Base-by-base conservation (phyloP, 2,113 vertebrate genomes). In the Etheostoma cragini region DNA sequence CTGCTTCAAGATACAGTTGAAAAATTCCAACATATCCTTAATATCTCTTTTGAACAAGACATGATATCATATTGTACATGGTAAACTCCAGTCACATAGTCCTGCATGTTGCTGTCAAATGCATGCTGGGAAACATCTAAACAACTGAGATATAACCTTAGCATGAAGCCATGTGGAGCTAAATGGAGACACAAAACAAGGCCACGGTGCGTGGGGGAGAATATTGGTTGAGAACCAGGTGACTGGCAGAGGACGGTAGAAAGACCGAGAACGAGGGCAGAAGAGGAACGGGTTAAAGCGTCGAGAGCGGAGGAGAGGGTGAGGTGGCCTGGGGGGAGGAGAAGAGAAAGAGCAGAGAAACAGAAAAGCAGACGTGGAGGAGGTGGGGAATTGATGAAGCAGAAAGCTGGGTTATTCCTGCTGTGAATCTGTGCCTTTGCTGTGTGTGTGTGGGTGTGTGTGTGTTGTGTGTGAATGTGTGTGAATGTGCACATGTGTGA, bases 301-400 rank as follows among this genome's bases (percentile, higher is more conserved):
- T 83, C 67, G 64, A 82, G 76, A 90, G 89, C 74, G 66, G 87
- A 86, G 84, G 80, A 93, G 89, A 88, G 83, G 86, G 89, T 64
- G 91, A 92, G 91, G 90, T 92, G 90, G 87, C 89, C 88, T 87
- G 81, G 82, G 90, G 87, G 86, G 83, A 83, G 88, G 83, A 89
- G 88, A 85, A 90, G 84, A 90, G 75, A 86, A 83, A 86, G 89
- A 89, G 87, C 79, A 85, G 80, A 84, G 88, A 89, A 89, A 86
- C 66, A 86, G 87, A 85, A 87, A 88, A 89, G 89, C 93, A 92
- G 91, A 94, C 88, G 83, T 86, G 89, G 86, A 92, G 88, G 92
- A 94, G 92, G 92, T 89, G 87, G 89, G 82, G 90, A 93, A 92
- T 90, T 93, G 92, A 93, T 93, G 90, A 88, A 92, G 93, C 91